phyloP scores from a whole-genome alignment of 2,888 invertebrate species.

The Pteria penguin region DNA sequence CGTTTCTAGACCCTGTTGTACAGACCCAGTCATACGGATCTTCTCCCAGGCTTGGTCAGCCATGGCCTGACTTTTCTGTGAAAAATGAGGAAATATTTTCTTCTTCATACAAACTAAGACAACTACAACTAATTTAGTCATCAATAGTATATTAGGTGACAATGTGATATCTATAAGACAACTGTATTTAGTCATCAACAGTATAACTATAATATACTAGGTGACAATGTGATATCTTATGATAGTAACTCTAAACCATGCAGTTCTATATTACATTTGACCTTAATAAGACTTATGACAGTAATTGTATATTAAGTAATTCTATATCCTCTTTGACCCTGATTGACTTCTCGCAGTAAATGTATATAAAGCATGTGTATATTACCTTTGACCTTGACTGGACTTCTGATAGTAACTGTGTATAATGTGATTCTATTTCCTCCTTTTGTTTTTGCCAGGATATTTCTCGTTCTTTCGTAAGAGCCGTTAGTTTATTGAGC shows the following conservation, averaged over 20 bases:
- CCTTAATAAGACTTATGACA: no score
- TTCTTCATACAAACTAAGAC: no score
- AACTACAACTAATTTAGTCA: no score
- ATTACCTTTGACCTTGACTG: slow-evolving; percentile 74
- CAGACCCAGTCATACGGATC: slow-evolving; percentile 69
- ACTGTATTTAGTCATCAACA: no score
- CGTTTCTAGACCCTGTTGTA: slow-evolving; percentile 75
- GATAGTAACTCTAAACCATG: no score
- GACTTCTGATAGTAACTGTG: slow-evolving; percentile 70
- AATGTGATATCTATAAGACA: no score
- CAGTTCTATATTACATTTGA: no score
- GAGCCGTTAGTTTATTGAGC: slow-evolving; percentile 67
- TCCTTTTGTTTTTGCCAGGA: slow-evolving; percentile 76
- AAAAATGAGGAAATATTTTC: no score
- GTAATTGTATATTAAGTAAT: not conserved
- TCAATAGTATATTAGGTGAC: no score
- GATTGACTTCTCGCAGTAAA: not conserved
- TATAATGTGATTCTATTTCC: slow-evolving; percentile 76
- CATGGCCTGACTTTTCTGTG: slow-evolving; percentile 75
- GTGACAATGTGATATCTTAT: no score
- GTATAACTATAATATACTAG: no score
- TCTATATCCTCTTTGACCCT: not conserved
- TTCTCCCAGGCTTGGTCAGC: slow-evolving; percentile 79
- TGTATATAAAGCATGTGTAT: not conserved
- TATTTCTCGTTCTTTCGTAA: slow-evolving; percentile 70